These are phyloP conservation scores for Xyliphius kryptos DNA, from an alignment of 2,113 vertebrate genomes.

Conservation along the genomic window DNA sequence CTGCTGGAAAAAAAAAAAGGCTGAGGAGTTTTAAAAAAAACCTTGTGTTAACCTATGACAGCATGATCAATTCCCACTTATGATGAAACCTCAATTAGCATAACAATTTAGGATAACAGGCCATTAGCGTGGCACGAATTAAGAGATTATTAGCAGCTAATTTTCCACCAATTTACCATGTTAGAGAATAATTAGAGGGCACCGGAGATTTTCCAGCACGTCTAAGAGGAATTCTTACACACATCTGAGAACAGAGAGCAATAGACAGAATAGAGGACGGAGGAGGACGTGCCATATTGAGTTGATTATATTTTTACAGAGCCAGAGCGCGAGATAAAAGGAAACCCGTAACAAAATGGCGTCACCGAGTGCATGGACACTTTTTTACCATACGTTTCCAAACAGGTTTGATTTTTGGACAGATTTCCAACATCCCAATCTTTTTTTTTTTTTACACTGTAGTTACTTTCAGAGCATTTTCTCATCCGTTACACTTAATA, in stretches of 20 bases:
- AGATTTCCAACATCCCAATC: too few species aligned
- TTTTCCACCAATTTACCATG: conserved; percentile 47
- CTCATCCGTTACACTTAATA: too few species aligned
- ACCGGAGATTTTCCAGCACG: conserved; percentile 32
- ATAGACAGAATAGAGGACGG: too few species aligned
- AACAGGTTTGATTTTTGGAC: too few species aligned
- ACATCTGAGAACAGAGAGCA: too few species aligned
- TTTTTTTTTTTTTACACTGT: too few species aligned
- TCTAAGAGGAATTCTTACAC: conserved; percentile 33
- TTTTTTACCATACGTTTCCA: too few species aligned
- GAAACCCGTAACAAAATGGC: too few species aligned
- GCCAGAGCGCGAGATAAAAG: too few species aligned
- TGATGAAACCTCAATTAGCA: conserved; percentile 48
- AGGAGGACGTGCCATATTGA: background rate
- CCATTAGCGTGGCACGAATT: conserved; percentile 43
- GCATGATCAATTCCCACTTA: conserved; percentile 41
- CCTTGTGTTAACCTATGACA: conserved; percentile 44
- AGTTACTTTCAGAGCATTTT: too few species aligned
- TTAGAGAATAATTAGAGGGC: conserved; percentile 44
- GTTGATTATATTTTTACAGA: too few species aligned
- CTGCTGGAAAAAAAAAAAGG: conserved; percentile 34
- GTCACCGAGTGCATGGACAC: too few species aligned
- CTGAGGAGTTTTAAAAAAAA: conserved; percentile 30
- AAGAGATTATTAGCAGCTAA: conserved; percentile 46
- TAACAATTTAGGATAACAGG: conserved; percentile 48